Base-by-base conservation (phyloP, 2,888 invertebrate species). In the Allacma fusca region DNA sequence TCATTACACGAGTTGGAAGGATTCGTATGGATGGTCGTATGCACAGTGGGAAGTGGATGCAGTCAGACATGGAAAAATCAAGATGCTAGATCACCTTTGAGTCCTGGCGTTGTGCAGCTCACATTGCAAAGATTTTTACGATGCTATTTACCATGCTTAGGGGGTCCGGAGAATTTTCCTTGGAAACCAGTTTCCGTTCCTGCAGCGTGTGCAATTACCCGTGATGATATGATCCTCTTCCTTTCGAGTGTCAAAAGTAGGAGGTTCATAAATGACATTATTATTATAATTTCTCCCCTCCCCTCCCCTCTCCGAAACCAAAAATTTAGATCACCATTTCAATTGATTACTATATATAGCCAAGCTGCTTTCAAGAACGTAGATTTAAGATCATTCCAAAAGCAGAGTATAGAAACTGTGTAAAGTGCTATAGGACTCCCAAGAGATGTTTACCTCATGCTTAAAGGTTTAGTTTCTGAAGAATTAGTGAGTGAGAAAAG, bases 1-100 rank as follows among this genome's bases (percentile, higher is more conserved):
- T 50, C 50, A 50, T 50, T 50, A 50, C 50, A 50, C 50, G 50
- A 50, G 50, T 50, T 50, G n/a, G 16, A 50, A 19, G n/a, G 1
- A n/a, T n/a, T 50, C n/a, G 50, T n/a, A 16, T 50, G 50, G 5
- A 50, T 12, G n/a, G 2, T n/a, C 4, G 50, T n/a, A 50, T 50
- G 50, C 50, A 50, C 50, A 50, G 19, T 50, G 50, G 50, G 34
- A 34, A 34, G 34, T 34, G 4, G 16, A 50, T 50, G 19, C 50
- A 50, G 9, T 34, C 7, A 50, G 50, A 50, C 50, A n/a, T 50
- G 16, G 2, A 50, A 50, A 50, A 12, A 50, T 50, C 50, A 50
- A 50, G 50, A 50, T 50, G 9, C 50, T 50, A 50, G 50, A 50
- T 50, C 50, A 50, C n/a, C 34, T 50, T 50, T 50, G 50, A 50